Evolutionary conservation across 2,113 vertebrate species (phyloP).

Genomic region (Speoplatyrhinus poulsoni): DNA sequence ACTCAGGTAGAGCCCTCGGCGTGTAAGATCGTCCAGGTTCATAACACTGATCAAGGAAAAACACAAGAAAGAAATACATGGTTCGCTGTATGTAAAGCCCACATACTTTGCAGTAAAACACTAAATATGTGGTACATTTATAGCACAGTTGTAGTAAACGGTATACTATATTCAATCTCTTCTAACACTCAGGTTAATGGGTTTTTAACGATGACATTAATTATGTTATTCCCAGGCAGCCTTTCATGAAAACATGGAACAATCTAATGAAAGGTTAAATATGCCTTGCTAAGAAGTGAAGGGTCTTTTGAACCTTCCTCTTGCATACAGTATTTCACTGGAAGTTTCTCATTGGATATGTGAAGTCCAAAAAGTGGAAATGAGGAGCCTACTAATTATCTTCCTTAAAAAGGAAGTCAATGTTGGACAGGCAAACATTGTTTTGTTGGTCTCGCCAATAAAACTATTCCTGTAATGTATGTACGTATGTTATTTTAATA

Average conservation of each 20-base stretch:
- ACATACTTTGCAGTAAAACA: neutral
- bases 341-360: slow-evolving; percentile 15
- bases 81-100: neutral
- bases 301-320: slow-evolving; percentile 27
- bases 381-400: too few relatives aligned
- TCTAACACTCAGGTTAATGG: neutral
- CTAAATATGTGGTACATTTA: neutral
- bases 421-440: too few relatives aligned
- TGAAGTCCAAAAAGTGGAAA: slow-evolving; percentile 13
- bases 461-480: too few relatives aligned
- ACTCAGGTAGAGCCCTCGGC: slow-evolving; percentile 93
- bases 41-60: slow-evolving; percentile 83
- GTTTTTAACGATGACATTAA: neutral
- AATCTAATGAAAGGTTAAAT: slow-evolving; percentile 17
- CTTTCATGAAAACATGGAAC: slow-evolving; percentile 24
- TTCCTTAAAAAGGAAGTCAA: too few relatives aligned
- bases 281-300: slow-evolving; percentile 2
- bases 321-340: slow-evolving; percentile 11
- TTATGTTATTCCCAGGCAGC: slow-evolving; percentile 2
- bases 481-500: too few relatives aligned
- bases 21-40: slow-evolving; percentile 96
- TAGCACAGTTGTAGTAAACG: neutral
- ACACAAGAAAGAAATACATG: neutral
- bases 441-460: too few relatives aligned
- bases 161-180: neutral